Evolutionary conservation across 2,113 vertebrate genomes (phyloP).

Genomic region (Chaetops frenatus): DNA sequence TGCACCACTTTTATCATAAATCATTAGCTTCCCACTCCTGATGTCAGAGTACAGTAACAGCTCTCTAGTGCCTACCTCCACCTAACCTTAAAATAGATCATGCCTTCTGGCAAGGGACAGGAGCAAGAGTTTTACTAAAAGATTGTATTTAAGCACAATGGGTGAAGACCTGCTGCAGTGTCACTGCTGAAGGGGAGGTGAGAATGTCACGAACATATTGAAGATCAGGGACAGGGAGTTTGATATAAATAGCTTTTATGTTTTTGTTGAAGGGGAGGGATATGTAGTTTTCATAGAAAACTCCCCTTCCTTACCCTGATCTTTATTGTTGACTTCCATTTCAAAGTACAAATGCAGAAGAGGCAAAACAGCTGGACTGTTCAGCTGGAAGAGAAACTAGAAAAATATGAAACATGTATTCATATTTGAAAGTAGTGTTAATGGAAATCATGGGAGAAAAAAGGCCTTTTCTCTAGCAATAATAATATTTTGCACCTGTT

Average conservation of each 20-base stretch:
- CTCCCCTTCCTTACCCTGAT: not conserved
- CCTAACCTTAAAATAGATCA: constrained; percentile 48
- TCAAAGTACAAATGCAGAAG: not conserved
- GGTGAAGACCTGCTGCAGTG: constrained; percentile 31
- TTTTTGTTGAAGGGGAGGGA: not conserved
- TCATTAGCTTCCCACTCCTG: constrained; percentile 62
- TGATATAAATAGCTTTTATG: not conserved
- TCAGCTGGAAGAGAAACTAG: not conserved
- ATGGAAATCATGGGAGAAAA: not conserved
- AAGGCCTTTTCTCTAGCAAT: not conserved
- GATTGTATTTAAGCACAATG: constrained; percentile 23
- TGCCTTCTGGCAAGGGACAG: constrained; percentile 43
- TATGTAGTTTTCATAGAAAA: not conserved
- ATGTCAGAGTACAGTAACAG: constrained; percentile 36
- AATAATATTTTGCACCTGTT: not conserved
- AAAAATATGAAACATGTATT: not conserved
- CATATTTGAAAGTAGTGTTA: not conserved
- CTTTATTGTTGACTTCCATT: not conserved
- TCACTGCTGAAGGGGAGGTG: constrained; percentile 53
- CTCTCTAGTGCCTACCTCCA: constrained; percentile 26
- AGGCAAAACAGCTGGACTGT: not conserved
- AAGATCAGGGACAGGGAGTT: not conserved
- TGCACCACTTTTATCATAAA: constrained; percentile 1
- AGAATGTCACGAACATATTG: constrained; percentile 20
- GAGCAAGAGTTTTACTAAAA: constrained; percentile 20